Base-by-base conservation (phyloP, 2,797 vertebrate genomes). In the Emydoidea blandingii region DNA sequence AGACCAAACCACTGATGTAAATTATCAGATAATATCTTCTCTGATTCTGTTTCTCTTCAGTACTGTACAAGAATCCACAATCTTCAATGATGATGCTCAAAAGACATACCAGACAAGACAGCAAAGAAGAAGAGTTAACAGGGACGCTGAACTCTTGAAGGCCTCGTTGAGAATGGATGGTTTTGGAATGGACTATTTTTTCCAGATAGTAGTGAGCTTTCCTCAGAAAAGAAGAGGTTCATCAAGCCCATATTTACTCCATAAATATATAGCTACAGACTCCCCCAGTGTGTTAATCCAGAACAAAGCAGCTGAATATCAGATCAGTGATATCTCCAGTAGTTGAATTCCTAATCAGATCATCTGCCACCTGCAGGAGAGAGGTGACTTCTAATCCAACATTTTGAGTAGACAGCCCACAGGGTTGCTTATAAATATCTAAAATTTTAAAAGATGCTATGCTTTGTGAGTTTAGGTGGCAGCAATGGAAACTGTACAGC, bases 41-140 rank as follows among this genome's bases (percentile, higher is more conserved):
- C 87, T 87, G 81, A 94, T 90, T 11, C 37, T 74, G 79, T 93
- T 95, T 93, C 92, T 94, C 96, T 97, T 92, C 91, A 97, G 96
- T 94, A 95, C 91, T 89, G 80, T 1, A 93, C 85, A 89, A 94
- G 91, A 96, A 96, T 95, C 94, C 86, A 90, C 53, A 88, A 21
- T 88, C 90, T 96, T 97, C 85, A 82, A 62, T 76, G 86, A 79
- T 79, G 96, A 90, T 49, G 83, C 78, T 86, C 59, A 79, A 79
- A 72, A 92, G 91, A 84, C 78, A 8, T 21, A 95, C 74, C 81
- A 96, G 56, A 92, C 65, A 88, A 91, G 82, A 93, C n/a, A 94
- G 31, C 34, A 85, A 94, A 84, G 86, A 86, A 84, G 86, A 86
- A 92, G 88, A 91, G 54, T 83, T 83, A 92, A 57, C 41, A 29